Percentiles rank a stretch among this genome's conserved stretches.
Evolutionary conservation across 1,140 invertebrate species (phyloP).

Genomic region (Procambarus clarkii): DNA sequence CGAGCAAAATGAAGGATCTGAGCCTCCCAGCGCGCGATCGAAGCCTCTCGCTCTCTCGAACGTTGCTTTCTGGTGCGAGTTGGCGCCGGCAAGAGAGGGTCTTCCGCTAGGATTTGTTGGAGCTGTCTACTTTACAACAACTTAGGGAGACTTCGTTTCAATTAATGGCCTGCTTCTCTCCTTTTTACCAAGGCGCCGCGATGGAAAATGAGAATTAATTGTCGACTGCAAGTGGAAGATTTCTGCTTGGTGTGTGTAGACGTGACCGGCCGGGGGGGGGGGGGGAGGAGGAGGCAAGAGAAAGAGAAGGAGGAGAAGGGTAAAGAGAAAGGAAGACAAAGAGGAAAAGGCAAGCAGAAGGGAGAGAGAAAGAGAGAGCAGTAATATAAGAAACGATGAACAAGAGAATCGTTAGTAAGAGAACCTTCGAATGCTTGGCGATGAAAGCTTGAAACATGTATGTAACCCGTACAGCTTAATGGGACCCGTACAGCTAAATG

Average conservation of each 20-base stretch:
- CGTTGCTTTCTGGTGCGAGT: slow-evolving; percentile 30
- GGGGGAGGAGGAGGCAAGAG: not conserved
- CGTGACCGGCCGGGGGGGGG: not conserved
- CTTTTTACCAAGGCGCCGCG: slow-evolving; percentile 62
- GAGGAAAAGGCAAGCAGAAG: too few relatives aligned
- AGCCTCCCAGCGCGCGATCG: slow-evolving; percentile 1
- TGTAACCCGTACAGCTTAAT: too few relatives aligned
- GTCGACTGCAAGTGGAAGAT: slow-evolving; percentile 40
- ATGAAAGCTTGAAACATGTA: too few relatives aligned
- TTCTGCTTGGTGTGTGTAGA: slow-evolving; percentile 23
- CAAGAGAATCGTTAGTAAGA: too few relatives aligned
- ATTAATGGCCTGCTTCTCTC: slow-evolving; percentile 67
- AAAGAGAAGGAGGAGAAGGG: not conserved
- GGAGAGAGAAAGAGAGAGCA: not conserved
- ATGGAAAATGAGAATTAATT: slow-evolving; percentile 69
- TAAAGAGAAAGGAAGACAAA: not conserved
- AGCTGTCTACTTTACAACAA: slow-evolving; percentile 70
- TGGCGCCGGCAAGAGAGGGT: slow-evolving; percentile 23
- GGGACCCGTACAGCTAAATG: too few relatives aligned
- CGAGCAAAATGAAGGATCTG: not conserved
- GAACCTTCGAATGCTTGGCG: not conserved
- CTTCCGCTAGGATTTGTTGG: slow-evolving; percentile 54
- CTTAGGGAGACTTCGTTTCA: slow-evolving; percentile 70
- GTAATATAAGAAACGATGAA: too few relatives aligned
- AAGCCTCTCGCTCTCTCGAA: not conserved